Conservation (phyloP, 2,113 vertebrate genomes). For the Engraulis encrasicolus region DNA sequence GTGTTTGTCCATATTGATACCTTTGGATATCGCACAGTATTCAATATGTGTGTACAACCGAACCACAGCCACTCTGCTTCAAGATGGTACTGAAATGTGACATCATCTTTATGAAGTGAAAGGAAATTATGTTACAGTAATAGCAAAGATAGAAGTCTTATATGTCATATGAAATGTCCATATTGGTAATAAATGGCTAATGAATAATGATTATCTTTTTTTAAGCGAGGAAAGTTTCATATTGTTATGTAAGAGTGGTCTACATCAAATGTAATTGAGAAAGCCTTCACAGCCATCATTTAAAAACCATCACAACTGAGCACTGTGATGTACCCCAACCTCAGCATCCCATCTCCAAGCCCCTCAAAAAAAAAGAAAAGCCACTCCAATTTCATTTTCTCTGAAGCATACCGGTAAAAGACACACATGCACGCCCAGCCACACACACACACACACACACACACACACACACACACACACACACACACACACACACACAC, state of each 20-base stretch:
- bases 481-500: not conserved
- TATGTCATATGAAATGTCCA: no score
- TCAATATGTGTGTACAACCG: no score
- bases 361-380: constrained; percentile 54
- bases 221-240: not conserved
- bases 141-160: no score
- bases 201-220: not conserved
- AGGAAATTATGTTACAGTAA: no score
- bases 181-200: no score
- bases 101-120: no score
- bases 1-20: not conserved
- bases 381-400: constrained; percentile 76
- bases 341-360: no score
- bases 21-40: no score
- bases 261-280: not conserved
- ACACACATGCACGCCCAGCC: no score
- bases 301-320: constrained; percentile 46
- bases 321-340: constrained; percentile 67
- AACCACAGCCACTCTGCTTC: no score
- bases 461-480: no score
- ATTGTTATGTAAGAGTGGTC: not conserved
- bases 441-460: not conserved
- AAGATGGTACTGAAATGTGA: no score
- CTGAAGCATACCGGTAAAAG: constrained; percentile 54
- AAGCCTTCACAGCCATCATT: constrained; percentile 35